These are phyloP conservation scores for Pseudachorutes palmiensis DNA, from an alignment of 1,140 invertebrate genomes.

Conservation along the genomic window DNA sequence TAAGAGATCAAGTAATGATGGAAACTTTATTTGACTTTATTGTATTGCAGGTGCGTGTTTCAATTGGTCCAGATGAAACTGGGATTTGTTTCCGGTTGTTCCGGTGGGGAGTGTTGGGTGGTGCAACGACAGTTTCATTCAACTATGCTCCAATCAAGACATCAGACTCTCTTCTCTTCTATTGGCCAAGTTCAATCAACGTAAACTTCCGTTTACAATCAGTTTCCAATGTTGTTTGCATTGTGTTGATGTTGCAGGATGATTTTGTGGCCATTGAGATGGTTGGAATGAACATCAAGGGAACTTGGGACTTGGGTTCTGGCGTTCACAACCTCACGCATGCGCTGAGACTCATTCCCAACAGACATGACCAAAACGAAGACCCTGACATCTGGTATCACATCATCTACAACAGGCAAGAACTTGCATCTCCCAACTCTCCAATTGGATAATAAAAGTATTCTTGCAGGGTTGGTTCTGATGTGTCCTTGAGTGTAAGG, in stretches of 20 bases:
- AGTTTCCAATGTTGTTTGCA: conserved; percentile 10
- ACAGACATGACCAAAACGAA: conserved; percentile 49
- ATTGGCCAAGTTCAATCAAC: conserved; percentile 53
- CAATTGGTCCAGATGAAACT: conserved; percentile 46
- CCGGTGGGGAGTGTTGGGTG: conserved; percentile 38
- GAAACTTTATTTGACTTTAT: neutral
- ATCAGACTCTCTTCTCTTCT: conserved; percentile 56
- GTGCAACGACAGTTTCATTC: conserved; percentile 28
- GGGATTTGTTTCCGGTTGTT: conserved; percentile 59
- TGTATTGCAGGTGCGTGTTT: conserved; percentile 62
- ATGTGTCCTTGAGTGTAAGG: conserved; percentile 28
- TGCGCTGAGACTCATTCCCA: conserved; percentile 44
- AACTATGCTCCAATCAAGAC: conserved; percentile 31
- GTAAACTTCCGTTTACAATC: conserved; percentile 42
- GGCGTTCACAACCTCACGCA: conserved; percentile 57
- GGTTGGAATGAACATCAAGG: conserved; percentile 61
- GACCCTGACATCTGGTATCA: conserved; percentile 64
- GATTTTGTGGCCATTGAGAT: conserved; percentile 75
- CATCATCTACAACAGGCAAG: conserved; percentile 49
- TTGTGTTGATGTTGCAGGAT: conserved; percentile 39
- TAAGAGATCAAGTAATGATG: neutral
- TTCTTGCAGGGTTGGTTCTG: conserved; percentile 51
- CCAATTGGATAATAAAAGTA: too few species aligned
- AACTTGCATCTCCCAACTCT: conserved; percentile 8
- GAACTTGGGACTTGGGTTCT: conserved; percentile 68